Percentiles rank a stretch among this genome's conserved stretches.
phyloP scores from a whole-genome alignment of 2,888 invertebrate species.

The Phaonia tiefii region DNA sequence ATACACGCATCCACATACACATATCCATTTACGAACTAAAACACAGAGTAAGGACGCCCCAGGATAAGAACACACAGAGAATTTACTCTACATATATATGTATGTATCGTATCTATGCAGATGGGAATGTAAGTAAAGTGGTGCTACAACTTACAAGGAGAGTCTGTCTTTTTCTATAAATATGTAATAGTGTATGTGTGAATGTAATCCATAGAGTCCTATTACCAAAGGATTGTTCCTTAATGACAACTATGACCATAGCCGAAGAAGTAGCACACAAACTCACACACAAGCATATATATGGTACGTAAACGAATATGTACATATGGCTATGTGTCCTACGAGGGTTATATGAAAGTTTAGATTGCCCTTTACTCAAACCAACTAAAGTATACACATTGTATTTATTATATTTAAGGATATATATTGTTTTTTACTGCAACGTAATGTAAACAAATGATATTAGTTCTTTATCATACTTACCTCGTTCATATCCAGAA shows the following conservation, averaged over 20 bases:
- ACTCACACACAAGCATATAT: background rate
- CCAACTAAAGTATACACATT: too few species aligned
- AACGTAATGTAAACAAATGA: too few species aligned
- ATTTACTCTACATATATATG: too few species aligned
- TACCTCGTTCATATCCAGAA: background rate
- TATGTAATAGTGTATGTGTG: background rate
- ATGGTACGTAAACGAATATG: too few species aligned
- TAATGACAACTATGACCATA: slow-evolving; percentile 58
- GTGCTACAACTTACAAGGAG: background rate
- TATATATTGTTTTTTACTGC: too few species aligned
- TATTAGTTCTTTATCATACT: too few species aligned
- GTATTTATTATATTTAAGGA: too few species aligned
- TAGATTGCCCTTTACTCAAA: too few species aligned
- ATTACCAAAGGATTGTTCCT: slow-evolving; percentile 51
- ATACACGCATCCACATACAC: background rate
- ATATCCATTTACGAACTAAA: background rate
- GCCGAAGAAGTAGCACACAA: too few species aligned
- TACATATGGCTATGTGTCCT: background rate
- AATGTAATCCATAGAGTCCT: slow-evolving; percentile 17
- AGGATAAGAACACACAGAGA: too few species aligned
- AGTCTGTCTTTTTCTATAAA: too few species aligned
- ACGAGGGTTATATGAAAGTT: background rate
- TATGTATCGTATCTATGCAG: slow-evolving; percentile 14
- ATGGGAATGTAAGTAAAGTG: slow-evolving; percentile 1
- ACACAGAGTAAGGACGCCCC: background rate